Percentiles rank a stretch among this genome's conserved stretches.
These are phyloP conservation scores for Formica exsecta DNA, from an alignment of 1,140 invertebrate species.

Conservation along the genomic window DNA sequence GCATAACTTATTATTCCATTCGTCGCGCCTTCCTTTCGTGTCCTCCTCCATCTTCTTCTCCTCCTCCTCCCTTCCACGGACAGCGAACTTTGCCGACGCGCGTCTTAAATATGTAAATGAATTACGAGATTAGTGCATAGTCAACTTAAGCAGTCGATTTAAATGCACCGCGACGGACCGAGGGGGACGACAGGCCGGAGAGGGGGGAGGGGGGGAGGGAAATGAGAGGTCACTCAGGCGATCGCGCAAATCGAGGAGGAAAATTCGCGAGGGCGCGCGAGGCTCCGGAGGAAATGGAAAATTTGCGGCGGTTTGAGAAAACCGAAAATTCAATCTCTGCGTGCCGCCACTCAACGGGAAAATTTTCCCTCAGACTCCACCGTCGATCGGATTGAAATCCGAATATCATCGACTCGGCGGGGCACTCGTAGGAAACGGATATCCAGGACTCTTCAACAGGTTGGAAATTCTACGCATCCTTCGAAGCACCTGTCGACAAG, in stretches of 20 bases:
- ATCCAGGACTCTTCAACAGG: conserved; percentile 44
- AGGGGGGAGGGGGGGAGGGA: too few relatives aligned
- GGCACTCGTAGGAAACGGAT: conserved; percentile 50
- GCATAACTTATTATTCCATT: conserved; percentile 51
- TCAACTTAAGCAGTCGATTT: conserved; percentile 75
- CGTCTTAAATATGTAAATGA: conserved; percentile 74
- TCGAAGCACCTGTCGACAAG: conserved; percentile 28
- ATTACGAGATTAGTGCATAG: conserved; percentile 75
- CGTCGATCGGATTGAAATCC: conserved; percentile 53
- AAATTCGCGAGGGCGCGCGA: conserved; percentile 43
- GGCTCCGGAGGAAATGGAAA: not conserved
- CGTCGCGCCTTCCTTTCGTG: not conserved
- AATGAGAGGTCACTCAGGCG: not conserved
- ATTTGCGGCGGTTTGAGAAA: conserved; percentile 27
- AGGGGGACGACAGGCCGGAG: not conserved
- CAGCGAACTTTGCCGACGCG: conserved; percentile 36
- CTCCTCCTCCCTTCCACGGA: not conserved
- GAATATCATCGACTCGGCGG: conserved; percentile 32
- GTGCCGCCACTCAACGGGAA: conserved; percentile 39
- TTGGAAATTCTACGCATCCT: conserved; percentile 51
- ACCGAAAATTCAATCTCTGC: conserved; percentile 59
- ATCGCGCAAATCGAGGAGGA: conserved; percentile 63
- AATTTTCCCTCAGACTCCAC: conserved; percentile 17
- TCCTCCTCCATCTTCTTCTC: not conserved
- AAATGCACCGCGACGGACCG: conserved; percentile 69